Percentiles rank a stretch among this genome's conserved stretches.
phyloP scores from a whole-genome alignment of 2,888 invertebrate genomes.

The Schizaphis graminum region DNA sequence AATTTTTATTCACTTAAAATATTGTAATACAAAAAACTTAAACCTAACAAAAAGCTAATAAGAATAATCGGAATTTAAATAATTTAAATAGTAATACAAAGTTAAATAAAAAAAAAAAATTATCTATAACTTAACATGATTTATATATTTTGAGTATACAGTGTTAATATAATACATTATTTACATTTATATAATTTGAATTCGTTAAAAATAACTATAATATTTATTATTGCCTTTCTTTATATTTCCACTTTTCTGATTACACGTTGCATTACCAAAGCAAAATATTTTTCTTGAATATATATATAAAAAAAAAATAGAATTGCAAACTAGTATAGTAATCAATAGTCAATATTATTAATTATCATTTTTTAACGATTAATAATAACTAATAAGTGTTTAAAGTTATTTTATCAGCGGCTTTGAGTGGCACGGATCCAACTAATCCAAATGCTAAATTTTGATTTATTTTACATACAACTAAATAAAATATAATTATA shows the following conservation, averaged over 20 bases:
- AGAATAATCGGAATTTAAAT: no score
- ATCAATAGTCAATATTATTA: neutral
- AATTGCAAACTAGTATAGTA: neutral
- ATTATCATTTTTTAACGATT: neutral
- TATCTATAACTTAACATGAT: no score
- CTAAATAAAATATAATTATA: neutral
- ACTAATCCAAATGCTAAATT: neutral
- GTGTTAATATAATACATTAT: no score
- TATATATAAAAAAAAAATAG: neutral
- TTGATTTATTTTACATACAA: neutral
- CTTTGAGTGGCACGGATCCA: neutral
- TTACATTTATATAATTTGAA: no score
- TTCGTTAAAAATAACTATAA: no score
- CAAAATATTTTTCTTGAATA: neutral
- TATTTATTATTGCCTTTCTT: neutral
- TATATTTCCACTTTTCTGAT: neutral
- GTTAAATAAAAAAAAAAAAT: no score
- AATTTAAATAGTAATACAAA: no score
- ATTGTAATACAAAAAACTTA: neutral
- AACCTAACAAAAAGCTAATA: no score
- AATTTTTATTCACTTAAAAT: neutral
- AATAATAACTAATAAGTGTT: neutral
- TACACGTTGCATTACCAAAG: neutral
- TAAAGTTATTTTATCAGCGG: neutral
- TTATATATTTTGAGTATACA: no score